These are phyloP conservation scores for Eurois occulta DNA, from an alignment of 2,888 invertebrate genomes.

Conservation along the genomic window DNA sequence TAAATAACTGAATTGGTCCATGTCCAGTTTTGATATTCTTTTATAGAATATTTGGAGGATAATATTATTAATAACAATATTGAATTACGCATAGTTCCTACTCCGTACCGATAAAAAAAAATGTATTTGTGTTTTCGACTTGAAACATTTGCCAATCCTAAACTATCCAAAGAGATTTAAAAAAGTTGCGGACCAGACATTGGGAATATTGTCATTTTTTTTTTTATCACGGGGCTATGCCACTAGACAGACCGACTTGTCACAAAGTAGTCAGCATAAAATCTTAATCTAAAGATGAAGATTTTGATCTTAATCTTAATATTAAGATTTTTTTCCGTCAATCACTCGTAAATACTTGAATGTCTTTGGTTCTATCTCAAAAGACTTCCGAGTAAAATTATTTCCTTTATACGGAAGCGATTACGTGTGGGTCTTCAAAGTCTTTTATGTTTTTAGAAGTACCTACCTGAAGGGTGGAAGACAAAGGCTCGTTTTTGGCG, in stretches of 20 bases:
- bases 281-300: too few relatives aligned
- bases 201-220: neutral
- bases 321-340: too few relatives aligned
- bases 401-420: conserved; percentile 44
- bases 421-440: conserved; percentile 9
- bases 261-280: too few relatives aligned
- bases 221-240: neutral
- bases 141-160: neutral
- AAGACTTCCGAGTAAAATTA: conserved; percentile 24
- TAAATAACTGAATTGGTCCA: neutral
- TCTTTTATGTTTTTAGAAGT: neutral
- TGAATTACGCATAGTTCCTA: neutral
- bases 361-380: neutral
- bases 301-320: too few relatives aligned
- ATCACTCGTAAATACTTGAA: too few relatives aligned
- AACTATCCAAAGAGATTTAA: neutral
- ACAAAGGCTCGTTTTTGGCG: neutral
- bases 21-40: neutral
- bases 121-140: neutral
- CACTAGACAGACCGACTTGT: too few relatives aligned
- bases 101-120: too few relatives aligned
- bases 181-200: neutral
- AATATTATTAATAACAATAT: neutral
- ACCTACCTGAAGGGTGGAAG: neutral
- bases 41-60: neutral